These are phyloP conservation scores for Actinia tenebrosa DNA, from an alignment of 64 coral and sea anemone species.

Conservation along the genomic window DNA sequence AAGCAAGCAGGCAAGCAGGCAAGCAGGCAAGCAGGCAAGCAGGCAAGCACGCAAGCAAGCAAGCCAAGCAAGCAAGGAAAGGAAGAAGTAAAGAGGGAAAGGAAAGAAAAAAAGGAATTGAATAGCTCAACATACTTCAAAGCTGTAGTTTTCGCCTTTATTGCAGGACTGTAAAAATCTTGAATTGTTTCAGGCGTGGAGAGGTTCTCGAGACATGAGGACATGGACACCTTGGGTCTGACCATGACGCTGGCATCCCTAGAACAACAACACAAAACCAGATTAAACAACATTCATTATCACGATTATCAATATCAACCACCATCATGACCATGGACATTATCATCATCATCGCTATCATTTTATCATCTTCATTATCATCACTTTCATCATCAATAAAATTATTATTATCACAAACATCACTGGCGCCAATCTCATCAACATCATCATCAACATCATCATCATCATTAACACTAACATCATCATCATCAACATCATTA, in stretches of 20 bases:
- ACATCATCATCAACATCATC: no score
- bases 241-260: constrained; percentile 89
- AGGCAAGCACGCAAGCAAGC: not conserved
- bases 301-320: no score
- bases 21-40: not conserved
- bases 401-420: not conserved
- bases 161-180: constrained; percentile 91
- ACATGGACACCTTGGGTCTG: constrained; percentile 72
- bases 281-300: not conserved
- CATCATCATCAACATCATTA: no score
- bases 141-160: constrained; percentile 75
- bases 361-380: no score
- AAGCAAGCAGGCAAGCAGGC: no score
- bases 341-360: no score
- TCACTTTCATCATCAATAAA: no score
- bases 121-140: constrained; percentile 52
- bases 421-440: no score
- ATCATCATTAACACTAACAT: no score
- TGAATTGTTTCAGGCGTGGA: constrained; percentile 73
- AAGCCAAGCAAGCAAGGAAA: not conserved
- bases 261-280: constrained; percentile 8
- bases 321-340: no score
- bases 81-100: not conserved
- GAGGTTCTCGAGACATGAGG: constrained; percentile 80
- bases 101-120: not conserved